These are phyloP conservation scores for Melanotus villosus DNA, from an alignment of 2,888 invertebrate genomes.

Conservation along the genomic window DNA sequence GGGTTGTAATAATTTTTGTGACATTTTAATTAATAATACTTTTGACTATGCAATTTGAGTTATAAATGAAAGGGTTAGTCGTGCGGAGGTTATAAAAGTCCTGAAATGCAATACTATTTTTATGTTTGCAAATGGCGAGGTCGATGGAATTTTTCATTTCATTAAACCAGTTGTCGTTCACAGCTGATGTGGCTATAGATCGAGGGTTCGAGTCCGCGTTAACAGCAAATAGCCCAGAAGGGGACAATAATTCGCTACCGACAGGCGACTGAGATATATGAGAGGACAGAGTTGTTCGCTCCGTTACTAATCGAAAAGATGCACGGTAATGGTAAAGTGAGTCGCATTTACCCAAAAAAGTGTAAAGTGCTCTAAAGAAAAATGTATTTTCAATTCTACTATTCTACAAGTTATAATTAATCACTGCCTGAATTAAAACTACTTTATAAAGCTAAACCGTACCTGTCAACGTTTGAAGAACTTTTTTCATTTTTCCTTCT, in stretches of 20 bases:
- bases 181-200: conserved; percentile 62
- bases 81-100: not conserved
- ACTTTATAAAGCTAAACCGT: no score
- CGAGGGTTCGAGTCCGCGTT: conserved; percentile 62
- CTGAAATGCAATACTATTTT: conserved; percentile 1
- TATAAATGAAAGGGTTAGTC: not conserved
- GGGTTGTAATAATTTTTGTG: no score
- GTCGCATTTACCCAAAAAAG: not conserved
- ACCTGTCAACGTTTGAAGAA: no score
- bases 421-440: no score
- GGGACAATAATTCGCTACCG: conserved; percentile 64
- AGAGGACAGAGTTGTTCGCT: conserved; percentile 30
- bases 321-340: conserved; percentile 26
- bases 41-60: no score
- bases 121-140: conserved; percentile 33
- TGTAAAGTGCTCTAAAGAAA: no score
- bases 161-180: conserved; percentile 55
- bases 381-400: no score
- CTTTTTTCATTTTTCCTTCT: no score
- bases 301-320: conserved; percentile 41
- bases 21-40: no score
- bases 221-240: conserved; percentile 66
- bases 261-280: conserved; percentile 62
- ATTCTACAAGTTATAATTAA: no score
- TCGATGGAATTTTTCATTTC: conserved; percentile 55